Base-by-base conservation (phyloP, 2,113 vertebrate species). In the Bettongia penicillata region DNA sequence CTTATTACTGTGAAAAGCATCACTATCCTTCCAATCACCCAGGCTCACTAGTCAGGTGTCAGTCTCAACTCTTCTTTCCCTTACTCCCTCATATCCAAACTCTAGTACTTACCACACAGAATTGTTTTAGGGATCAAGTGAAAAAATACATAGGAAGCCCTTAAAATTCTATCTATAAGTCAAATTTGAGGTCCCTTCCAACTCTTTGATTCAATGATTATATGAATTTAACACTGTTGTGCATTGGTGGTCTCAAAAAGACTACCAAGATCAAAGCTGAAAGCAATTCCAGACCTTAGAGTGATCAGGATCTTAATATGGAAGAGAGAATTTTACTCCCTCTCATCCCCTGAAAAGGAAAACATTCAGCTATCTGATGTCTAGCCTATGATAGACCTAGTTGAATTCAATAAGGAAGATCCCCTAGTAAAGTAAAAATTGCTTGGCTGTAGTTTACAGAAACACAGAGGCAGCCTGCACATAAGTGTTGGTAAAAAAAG, bases 321-420 rank as follows among this genome's bases (percentile, higher is more conserved):
- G 93, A 96, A 96, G 96, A 94, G 23, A 97, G 94, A 11, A 7
- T 0, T 0, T 91, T 84, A 55, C 90, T 98, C 91, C 31, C 11
- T 37, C 28, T 94, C 96, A 93, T 43, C 77, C 49, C 48, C 90
- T 90, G 91, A 37, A 93, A 61, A 94, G 91, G 92, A 96, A 96
- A 77, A 95, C 90, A 90, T 90, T 96, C 95, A 77, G 47, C 4
- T 55, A 90, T 93, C 93, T 95, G 26, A 26, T 53, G 23, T 53
- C 47, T 94, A 97, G 92, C 96, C 93, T 52, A 2, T 14, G 31
- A 68, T 31, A 90, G 90, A 49, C 19, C 77, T 97, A 96, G 51
- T 96, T 94, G 61, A 93, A 55, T 89, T 95, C 53, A 97, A 51
- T 52, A 93, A 31, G 51, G 31, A 51, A 96, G 93, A 95, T 94